Evolutionary conservation across 2,113 vertebrate genomes (phyloP).

Genomic region (Stegastes partitus): DNA sequence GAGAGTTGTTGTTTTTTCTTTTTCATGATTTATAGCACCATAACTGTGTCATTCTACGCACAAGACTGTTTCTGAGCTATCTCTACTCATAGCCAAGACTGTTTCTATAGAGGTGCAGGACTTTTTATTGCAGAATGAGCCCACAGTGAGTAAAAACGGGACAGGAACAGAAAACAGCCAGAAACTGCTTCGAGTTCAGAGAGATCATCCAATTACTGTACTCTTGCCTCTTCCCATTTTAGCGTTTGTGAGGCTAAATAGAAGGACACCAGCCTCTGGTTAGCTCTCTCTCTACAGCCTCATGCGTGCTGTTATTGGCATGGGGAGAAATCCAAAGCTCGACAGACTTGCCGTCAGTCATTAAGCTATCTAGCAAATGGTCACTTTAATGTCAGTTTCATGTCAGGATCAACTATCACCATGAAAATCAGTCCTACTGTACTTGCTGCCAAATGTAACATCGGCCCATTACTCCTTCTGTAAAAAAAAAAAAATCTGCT

Average conservation of each 20-base stretch:
- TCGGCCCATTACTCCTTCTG: constrained; percentile 52
- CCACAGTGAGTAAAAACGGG: no score
- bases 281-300: background rate
- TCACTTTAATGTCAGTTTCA: constrained; percentile 36
- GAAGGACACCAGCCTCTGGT: background rate
- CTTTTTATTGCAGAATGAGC: no score
- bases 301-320: background rate
- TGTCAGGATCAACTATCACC: constrained; percentile 51
- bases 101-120: no score
- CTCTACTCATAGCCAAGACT: no score
- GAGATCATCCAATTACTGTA: background rate
- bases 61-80: no score
- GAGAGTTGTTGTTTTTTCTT: no score
- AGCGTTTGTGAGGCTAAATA: background rate
- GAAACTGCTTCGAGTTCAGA: no score
- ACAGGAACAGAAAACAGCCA: no score
- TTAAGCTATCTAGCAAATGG: constrained; percentile 25
- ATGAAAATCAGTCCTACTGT: constrained; percentile 60
- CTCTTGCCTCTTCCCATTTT: background rate
- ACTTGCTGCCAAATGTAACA: constrained; percentile 56
- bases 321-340: constrained; percentile 3
- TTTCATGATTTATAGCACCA: no score
- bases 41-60: no score
- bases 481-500: constrained; percentile 69
- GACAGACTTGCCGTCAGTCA: constrained; percentile 14